A percentile compares a stretch with the other conserved stretches of the same genome.
phyloP scores from a whole-genome alignment of 37 sponge, comb jelly and placozoan species.

The Axinella damicornis region DNA sequence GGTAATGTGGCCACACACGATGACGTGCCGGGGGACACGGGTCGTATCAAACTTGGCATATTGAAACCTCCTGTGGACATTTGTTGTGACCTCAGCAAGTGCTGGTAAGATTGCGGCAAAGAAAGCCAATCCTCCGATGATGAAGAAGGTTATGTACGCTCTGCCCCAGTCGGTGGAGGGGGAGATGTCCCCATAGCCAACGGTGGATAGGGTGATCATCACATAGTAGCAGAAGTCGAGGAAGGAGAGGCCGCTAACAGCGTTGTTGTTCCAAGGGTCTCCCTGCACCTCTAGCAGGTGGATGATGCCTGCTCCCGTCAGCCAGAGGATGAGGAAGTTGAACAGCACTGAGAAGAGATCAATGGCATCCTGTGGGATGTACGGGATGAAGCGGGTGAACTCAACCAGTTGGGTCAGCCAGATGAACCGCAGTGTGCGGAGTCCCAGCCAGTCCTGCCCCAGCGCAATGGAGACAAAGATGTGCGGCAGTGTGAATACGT shows the following conservation, averaged over 20 bases:
- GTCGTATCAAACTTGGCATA: constrained; percentile 39
- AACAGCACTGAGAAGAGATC: constrained; percentile 42
- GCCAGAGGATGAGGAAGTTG: constrained; percentile 56
- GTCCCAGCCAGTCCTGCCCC: constrained; percentile 76
- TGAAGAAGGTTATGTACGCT: constrained; percentile 76
- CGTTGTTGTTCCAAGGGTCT: constrained; percentile 76
- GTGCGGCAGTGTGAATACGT: constrained; percentile 76
- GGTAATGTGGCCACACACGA: constrained; percentile 81
- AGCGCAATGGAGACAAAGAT: constrained; percentile 55
- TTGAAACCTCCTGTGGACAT: constrained; percentile 18
- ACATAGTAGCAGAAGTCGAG: constrained; percentile 63
- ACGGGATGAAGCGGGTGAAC: constrained; percentile 39
- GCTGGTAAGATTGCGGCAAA: constrained; percentile 60
- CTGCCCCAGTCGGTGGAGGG: constrained; percentile 72
- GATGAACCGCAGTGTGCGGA: constrained; percentile 68
- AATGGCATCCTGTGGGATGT: constrained; percentile 13
- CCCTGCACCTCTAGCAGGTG: constrained; percentile 80
- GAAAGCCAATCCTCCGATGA: constrained; percentile 69
- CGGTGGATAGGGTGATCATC: constrained; percentile 88
- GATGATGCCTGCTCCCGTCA: constrained; percentile 69
- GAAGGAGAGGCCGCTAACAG: constrained; percentile 5
- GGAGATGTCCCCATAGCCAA: constrained; percentile 88
- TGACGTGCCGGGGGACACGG: constrained; percentile 46
- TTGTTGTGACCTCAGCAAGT: constrained; percentile 20
- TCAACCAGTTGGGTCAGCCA: constrained; percentile 48